Base-by-base conservation (phyloP, 2,797 vertebrate genomes). In the Triplophysa yarkandensis region DNA sequence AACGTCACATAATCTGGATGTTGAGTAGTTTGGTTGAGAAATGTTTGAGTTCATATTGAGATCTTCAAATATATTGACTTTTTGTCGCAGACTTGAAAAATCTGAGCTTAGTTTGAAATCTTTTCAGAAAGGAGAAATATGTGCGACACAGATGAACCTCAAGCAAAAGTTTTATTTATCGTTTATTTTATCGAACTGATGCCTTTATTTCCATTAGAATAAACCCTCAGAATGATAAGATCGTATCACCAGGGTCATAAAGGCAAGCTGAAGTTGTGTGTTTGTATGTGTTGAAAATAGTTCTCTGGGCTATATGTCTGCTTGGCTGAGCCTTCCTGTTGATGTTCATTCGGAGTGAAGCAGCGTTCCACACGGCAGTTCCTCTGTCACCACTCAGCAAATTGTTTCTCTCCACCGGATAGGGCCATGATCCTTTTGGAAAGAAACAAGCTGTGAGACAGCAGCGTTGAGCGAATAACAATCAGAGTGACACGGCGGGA, bases 321-420 rank as follows among this genome's bases (percentile, higher is more conserved):
- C 32, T 68, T 23, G 4, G 17, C 54, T 64, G 69, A 78, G n/a
- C 34, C 17, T 50, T 44, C 25, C 7, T 16, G 19, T 39, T 74
- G 63, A 74, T 30, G 60, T 54, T 68, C 62, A 75, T 41, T 64
- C 19, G 13, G 63, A 55, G 67, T 66, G 50, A 77, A 78, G 34
- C 44, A 64, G 52, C 0, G 57, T 52, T 75, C 55, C 13, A 27
- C 36, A 55, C 54, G 25, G 58, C 52, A 48, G 1, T 43, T 58
- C 41, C 27, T n/a, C 61, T 63, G 71, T 67, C 67, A 48, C 28
- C 55, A 14, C 62, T 32, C 32, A 78, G 43, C 65, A 74, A 74
- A 54, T 41, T 41, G 69, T 76, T 72, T 76, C 58, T 78, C 66
- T 30, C 39, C 28, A 23, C 14, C 10, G 39, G n/a, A 30, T 30